These are phyloP conservation scores for Dynastes maya DNA, from an alignment of 2,888 invertebrate species.

Conservation along the genomic window DNA sequence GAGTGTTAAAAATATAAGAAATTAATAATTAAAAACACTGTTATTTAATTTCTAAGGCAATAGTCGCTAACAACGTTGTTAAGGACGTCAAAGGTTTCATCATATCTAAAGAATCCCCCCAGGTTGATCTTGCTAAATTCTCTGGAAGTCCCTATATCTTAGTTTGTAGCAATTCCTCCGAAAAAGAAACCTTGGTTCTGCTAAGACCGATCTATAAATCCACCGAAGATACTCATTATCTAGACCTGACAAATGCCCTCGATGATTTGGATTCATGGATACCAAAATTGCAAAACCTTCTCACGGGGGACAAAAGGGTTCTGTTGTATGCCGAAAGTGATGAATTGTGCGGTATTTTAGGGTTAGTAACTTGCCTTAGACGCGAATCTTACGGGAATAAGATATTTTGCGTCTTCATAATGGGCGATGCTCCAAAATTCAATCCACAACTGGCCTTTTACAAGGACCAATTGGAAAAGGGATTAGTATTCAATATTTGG, in stretches of 20 bases:
- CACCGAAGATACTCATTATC: background rate
- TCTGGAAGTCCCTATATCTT: constrained; percentile 4
- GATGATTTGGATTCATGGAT: constrained; percentile 33
- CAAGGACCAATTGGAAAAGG: constrained; percentile 78
- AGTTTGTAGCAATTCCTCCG: background rate
- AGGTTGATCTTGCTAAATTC: constrained; percentile 33
- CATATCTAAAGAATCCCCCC: too few species aligned
- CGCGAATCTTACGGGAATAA: constrained; percentile 73
- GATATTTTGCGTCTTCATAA: constrained; percentile 66
- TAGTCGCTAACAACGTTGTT: constrained; percentile 3
- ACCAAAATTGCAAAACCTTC: constrained; percentile 17
- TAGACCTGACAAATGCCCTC: constrained; percentile 6
- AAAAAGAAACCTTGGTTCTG: too few species aligned
- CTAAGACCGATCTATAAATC: too few species aligned
- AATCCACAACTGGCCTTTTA: constrained; percentile 78
- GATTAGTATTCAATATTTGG: constrained; percentile 70
- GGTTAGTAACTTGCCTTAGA: constrained; percentile 88
- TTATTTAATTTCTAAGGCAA: background rate
- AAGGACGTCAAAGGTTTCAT: constrained; percentile 9
- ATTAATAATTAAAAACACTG: background rate
- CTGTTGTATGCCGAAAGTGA: constrained; percentile 75
- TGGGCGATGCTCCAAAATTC: constrained; percentile 76
- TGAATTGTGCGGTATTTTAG: constrained; percentile 83
- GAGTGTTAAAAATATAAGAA: background rate
- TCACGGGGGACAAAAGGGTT: constrained; percentile 61